Conservation (phyloP, 2,113 vertebrate genomes). For the Gadus macrocephalus region DNA sequence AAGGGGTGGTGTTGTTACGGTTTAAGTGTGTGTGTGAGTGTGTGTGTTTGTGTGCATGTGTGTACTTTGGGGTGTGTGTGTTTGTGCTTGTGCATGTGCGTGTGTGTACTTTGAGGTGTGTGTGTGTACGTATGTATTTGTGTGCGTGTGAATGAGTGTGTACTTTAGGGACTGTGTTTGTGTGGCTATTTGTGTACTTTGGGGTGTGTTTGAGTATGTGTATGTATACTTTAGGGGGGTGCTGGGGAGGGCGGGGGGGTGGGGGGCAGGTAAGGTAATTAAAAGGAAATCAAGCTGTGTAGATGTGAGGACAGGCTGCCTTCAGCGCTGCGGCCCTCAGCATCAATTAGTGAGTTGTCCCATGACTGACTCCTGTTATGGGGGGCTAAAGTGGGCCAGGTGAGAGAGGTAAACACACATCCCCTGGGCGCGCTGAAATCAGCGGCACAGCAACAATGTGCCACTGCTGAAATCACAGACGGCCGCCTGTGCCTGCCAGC, state of each 20-base stretch:
- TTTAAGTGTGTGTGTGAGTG: neutral
- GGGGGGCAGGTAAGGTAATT: conserved; percentile 29
- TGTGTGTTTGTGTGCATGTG: neutral
- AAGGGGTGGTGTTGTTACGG: conserved; percentile 31
- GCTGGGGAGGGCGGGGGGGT: conserved; percentile 12
- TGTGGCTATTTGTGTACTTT: neutral
- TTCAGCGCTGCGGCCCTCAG: conserved; percentile 59
- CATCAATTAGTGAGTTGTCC: conserved; percentile 73
- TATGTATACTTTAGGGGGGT: conserved; percentile 12
- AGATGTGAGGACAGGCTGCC: conserved; percentile 60
- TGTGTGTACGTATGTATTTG: neutral
- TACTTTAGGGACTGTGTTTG: neutral
- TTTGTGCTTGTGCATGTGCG: neutral
- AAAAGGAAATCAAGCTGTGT: conserved; percentile 51
- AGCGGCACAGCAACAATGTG: conserved; percentile 55
- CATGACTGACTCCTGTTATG: conserved; percentile 51
- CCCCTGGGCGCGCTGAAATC: conserved; percentile 53
- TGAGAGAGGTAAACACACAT: conserved; percentile 61
- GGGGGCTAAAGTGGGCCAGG: conserved; percentile 55
- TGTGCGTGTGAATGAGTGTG: neutral
- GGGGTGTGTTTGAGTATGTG: conserved; percentile 1
- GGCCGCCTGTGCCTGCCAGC: conserved; percentile 52
- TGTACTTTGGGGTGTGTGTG: neutral
- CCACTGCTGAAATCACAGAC: conserved; percentile 62
- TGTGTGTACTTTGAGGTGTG: neutral